Evolutionary conservation across 2,113 vertebrate genomes (phyloP), one percentile per base, ranked within the genome.

Genomic region (Onychostruthus taczanowskii): DNA sequence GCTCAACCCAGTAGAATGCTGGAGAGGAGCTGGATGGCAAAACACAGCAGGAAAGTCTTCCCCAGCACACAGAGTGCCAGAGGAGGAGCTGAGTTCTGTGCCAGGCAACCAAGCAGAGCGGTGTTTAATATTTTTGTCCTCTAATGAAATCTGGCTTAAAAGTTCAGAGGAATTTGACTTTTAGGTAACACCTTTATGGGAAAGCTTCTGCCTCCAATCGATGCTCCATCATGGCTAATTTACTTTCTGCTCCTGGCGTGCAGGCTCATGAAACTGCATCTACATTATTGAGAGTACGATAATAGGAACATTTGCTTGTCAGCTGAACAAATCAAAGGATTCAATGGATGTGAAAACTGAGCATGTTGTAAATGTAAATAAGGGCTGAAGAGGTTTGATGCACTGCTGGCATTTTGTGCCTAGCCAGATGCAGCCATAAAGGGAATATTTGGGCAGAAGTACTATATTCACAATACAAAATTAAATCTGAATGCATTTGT

Each of bases 401-500:
- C 70, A 53, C 33, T 93, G 46, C 37, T 94, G 93, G 67, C 39
- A 63, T 85, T 93, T 81, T 91, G 37, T 85, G 53, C 47, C 70
- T 73, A 49, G 27, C 66, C 91, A 94, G 78, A 83, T 85, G 77
- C 37, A 93, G 30, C 21, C 31, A 55, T 84, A 74, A 87, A 66
- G 55, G 16, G 53, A 87, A 53, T 87, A 79, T 91, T 93, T 93
- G 50, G 74, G 46, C 37, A 80, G 49, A 86, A 86, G 49, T 86
- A 43, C 66, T 58, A 37, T 30, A 87, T 46, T 87, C 70, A 91
- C 46, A 69, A 46, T 31, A 79, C n/a, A 24, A 94, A 94, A 93
- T 82, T 84, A 79, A 92, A 84, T 76, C 52, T 53, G 84, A 93
- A 87, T 83, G 19, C 15, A 82, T 90, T 87, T 91, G n/a, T 93